phyloP scores from a whole-genome alignment of 64 coral and sea anemone species.

The Actinia tenebrosa region DNA sequence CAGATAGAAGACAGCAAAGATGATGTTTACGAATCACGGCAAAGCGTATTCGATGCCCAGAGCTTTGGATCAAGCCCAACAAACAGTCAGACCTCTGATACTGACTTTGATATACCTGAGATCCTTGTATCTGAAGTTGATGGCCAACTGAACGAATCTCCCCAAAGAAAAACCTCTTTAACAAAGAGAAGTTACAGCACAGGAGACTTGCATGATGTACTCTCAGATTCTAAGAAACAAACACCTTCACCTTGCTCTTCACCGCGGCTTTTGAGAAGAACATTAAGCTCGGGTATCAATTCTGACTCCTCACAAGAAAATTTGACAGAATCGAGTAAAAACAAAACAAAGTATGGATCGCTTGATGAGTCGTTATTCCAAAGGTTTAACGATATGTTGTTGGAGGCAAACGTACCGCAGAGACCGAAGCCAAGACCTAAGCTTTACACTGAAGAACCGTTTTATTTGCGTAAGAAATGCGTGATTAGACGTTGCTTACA shows the following conservation, averaged over 20 bases:
- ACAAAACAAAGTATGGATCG: constrained; percentile 9
- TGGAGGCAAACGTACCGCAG: not conserved
- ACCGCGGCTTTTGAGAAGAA: not conserved
- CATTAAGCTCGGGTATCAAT: not conserved
- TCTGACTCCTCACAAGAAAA: not conserved
- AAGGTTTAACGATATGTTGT: not conserved
- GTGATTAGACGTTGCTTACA: not conserved
- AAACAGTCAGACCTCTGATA: not conserved
- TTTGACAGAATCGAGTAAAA: not conserved
- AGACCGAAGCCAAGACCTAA: constrained; percentile 3
- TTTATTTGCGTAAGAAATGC: constrained; percentile 19
- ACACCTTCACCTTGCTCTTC: not conserved
- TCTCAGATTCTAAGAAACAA: not conserved
- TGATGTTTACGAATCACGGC: not conserved
- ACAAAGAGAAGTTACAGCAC: constrained; percentile 8
- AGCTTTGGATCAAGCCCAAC: not conserved
- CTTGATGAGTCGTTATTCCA: constrained; percentile 8
- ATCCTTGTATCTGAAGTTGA: not conserved
- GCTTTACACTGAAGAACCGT: not conserved
- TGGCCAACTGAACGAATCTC: not conserved
- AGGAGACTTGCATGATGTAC: not conserved
- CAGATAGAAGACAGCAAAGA: not conserved
- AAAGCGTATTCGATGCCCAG: not conserved
- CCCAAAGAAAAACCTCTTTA: not conserved
- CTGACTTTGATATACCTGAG: not conserved